Evolutionary conservation across 2,113 vertebrate species (phyloP), one percentile per base, ranked within the genome.

Genomic region (Zapornia atra): DNA sequence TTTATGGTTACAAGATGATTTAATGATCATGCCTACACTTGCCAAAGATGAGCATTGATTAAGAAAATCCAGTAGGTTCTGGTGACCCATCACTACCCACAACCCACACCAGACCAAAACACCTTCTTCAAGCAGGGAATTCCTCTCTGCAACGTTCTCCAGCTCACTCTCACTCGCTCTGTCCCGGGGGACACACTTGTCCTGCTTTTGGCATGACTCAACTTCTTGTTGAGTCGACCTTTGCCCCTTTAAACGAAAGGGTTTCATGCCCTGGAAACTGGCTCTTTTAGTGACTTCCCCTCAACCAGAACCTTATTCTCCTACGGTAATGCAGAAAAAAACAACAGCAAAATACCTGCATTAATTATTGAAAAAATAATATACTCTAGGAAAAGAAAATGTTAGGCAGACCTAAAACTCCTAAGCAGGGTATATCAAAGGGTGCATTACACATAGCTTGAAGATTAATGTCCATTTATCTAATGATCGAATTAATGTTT

Each of bases 401-500:
- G 13, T 54, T 65, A 11, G 59, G 19, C 69, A 60, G 56, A 90
- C 56, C 29, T 79, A 78, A 68, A 93, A 50, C 86, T 93, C 79
- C 86, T 77, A 88, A 96, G 71, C 63, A 73, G 76, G 61, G 60
- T 79, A 79, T 84, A 94, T 96, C 96, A 95, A 91, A 97, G 92
- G 36, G 48, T 72, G 50, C 77, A 70, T 68, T 94, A 94, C 54
- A 65, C 31, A 77, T 68, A 93, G 72, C 85, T 95, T 64, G 54
- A 94, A 94, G 87, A 97, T 97, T 97, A 97, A 77, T 59, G 53
- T 95, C 25, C 51, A 94, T 95, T 97, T 98, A 93, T 85, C 87
- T 95, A 97, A 95, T 94, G 87, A 95, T 96, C 87, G 94, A 97
- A 98, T 97, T 96, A 97, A 96, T 96, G 95, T 95, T 98, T 98